A percentile compares a stretch with the other conserved stretches of the same genome.
Evolutionary conservation across 2,888 invertebrate species (phyloP).

Genomic region (Nomada hirtipes): DNA sequence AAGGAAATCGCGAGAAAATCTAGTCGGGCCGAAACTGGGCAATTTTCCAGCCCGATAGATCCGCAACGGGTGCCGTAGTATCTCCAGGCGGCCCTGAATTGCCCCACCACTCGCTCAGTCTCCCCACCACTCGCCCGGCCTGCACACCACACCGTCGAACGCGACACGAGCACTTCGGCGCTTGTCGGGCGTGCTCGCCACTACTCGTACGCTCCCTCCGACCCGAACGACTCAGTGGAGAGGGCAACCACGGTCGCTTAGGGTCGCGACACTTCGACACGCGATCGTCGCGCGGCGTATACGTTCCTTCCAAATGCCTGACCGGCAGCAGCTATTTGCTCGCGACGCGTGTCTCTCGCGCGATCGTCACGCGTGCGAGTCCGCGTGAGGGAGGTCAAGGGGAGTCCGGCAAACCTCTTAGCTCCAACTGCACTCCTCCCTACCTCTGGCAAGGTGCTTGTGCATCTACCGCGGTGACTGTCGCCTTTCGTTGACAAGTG

Average conservation of each 20-base stretch:
- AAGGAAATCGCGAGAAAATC: slow-evolving; percentile 1
- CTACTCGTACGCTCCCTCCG: slow-evolving; percentile 2
- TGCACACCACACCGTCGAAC: background rate
- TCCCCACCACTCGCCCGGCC: background rate
- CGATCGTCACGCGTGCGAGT: slow-evolving; percentile 61
- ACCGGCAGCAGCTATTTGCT: slow-evolving; percentile 57
- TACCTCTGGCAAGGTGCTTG: background rate
- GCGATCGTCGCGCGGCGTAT: slow-evolving; percentile 60
- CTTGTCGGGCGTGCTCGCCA: background rate
- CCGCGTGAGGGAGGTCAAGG: slow-evolving; percentile 60
- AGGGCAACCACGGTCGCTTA: slow-evolving; percentile 15
- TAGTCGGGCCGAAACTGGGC: background rate
- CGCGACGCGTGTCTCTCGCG: slow-evolving; percentile 71
- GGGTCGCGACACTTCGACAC: slow-evolving; percentile 57
- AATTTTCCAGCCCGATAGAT: background rate
- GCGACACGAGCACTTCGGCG: background rate
- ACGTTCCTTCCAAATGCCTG: slow-evolving; percentile 56
- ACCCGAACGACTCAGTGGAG: background rate
- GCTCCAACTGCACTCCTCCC: slow-evolving; percentile 13
- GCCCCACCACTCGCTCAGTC: background rate
- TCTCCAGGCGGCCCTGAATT: slow-evolving; percentile 2
- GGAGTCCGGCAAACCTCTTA: slow-evolving; percentile 35
- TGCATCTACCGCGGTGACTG: background rate
- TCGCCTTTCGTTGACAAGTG: background rate
- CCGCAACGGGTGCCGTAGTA: background rate